These are phyloP conservation scores for Gymnogyps californianus DNA, from an alignment of 2,113 vertebrate species.

Conservation along the genomic window DNA sequence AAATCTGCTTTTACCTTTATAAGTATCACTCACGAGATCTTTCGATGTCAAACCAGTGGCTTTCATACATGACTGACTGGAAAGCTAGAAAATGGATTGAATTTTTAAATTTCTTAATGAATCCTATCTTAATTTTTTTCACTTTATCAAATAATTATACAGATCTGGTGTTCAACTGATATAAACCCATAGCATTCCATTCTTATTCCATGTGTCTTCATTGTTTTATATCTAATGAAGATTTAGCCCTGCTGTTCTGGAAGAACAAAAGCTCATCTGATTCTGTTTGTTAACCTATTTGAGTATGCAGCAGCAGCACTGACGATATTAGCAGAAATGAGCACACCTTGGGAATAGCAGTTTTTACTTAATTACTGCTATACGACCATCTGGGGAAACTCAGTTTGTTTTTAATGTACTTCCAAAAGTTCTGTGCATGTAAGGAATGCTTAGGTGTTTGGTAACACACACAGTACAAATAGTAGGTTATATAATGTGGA, in stretches of 20 bases:
- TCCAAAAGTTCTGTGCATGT: neutral
- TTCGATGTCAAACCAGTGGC: neutral
- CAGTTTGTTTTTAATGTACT: constrained; percentile 18
- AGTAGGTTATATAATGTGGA: neutral
- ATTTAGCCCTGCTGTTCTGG: neutral
- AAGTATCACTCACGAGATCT: neutral
- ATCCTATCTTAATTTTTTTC: neutral
- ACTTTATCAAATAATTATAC: neutral
- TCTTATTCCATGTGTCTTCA: neutral
- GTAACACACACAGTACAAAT: neutral
- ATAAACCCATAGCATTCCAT: neutral
- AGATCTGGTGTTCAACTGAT: rapidly evolving
- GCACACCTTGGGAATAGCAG: constrained; percentile 29
- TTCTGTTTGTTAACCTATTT: constrained; percentile 15
- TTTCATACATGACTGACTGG: neutral
- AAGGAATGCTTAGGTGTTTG: neutral
- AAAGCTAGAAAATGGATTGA: neutral
- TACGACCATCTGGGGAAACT: neutral
- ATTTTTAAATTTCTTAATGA: neutral
- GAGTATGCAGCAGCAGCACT: neutral
- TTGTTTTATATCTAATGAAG: neutral
- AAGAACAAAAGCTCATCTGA: neutral
- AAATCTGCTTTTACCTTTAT: neutral
- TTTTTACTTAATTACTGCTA: constrained; percentile 46
- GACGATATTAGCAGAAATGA: constrained; percentile 23